Percentiles rank a stretch among this genome's conserved stretches.
These are phyloP conservation scores for Trimorus sp. DNA, from an alignment of 2,888 invertebrate genomes.

Conservation along the genomic window DNA sequence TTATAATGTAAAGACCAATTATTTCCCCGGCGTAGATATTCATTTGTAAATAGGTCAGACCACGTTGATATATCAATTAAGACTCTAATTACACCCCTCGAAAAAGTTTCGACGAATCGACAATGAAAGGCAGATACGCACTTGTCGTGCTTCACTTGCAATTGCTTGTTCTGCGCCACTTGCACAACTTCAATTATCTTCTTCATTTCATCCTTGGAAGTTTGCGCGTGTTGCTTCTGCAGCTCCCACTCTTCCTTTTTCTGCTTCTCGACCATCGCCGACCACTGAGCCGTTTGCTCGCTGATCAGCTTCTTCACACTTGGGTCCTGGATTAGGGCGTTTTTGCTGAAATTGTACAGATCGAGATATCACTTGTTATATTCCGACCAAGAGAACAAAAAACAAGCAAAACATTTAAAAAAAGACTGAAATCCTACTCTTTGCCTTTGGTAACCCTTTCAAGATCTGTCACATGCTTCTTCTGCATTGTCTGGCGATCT, in stretches of 20 bases:
- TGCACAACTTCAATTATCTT: constrained; percentile 83
- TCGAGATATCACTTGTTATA: too few relatives aligned
- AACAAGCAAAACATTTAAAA: constrained; percentile 2
- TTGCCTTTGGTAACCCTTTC: constrained; percentile 85
- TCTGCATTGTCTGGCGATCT: constrained; percentile 84
- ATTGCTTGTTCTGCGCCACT: constrained; percentile 83
- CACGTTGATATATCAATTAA: too few relatives aligned
- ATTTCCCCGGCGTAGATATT: too few relatives aligned
- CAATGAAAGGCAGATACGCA: constrained; percentile 70
- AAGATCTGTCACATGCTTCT: constrained; percentile 83
- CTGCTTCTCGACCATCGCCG: constrained; percentile 83
- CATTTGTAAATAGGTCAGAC: too few relatives aligned
- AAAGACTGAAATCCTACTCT: constrained; percentile 80
- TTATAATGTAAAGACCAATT: too few relatives aligned
- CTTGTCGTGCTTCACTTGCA: constrained; percentile 84
- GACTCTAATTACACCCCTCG: too few relatives aligned
- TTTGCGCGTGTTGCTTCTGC: constrained; percentile 83
- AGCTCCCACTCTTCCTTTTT: constrained; percentile 84
- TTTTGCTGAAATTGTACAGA: constrained; percentile 74
- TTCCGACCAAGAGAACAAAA: background rate
- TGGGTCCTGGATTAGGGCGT: constrained; percentile 78
- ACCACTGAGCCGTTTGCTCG: constrained; percentile 86
- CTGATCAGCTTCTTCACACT: constrained; percentile 82
- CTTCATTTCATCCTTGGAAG: constrained; percentile 83
- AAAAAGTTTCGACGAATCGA: background rate